These are phyloP conservation scores for Sebastes schlegelii DNA, from an alignment of 2,113 vertebrate species.

Conservation along the genomic window DNA sequence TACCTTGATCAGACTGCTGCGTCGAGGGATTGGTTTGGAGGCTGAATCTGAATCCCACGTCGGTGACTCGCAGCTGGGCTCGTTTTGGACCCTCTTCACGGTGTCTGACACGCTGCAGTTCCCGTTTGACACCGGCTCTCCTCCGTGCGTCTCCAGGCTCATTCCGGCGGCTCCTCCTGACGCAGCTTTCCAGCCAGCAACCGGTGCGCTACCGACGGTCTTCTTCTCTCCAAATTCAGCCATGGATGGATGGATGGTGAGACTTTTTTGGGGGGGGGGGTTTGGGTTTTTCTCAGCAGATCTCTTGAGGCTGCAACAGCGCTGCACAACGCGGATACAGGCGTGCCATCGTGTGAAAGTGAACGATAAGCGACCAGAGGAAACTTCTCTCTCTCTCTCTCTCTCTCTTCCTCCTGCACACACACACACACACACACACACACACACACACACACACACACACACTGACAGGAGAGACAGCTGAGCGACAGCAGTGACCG, in stretches of 20 bases:
- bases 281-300: background rate
- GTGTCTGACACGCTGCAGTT: constrained; percentile 85
- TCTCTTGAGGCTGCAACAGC: constrained; percentile 16
- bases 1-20: constrained; percentile 98
- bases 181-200: constrained; percentile 66
- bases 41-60: constrained; percentile 78
- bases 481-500: constrained; percentile 43
- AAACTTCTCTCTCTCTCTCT: constrained; percentile 64
- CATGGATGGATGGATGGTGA: constrained; percentile 53
- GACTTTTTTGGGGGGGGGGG: background rate
- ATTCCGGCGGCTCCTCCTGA: constrained; percentile 53
- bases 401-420: constrained; percentile 16
- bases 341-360: constrained; percentile 59
- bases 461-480: constrained; percentile 10
- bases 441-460: constrained; percentile 6
- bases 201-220: constrained; percentile 55
- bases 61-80: constrained; percentile 78
- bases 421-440: constrained; percentile 2
- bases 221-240: constrained; percentile 73
- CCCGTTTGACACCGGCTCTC: constrained; percentile 88
- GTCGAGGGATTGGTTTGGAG: constrained; percentile 83
- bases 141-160: constrained; percentile 79
- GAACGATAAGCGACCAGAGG: constrained; percentile 33
- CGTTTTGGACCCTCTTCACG: constrained; percentile 53
- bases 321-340: constrained; percentile 31